A percentile compares a stretch with the other conserved stretches of the same genome.
These are phyloP conservation scores for Mystacornis crossleyi DNA, from an alignment of 2,113 vertebrate genomes.

Conservation along the genomic window DNA sequence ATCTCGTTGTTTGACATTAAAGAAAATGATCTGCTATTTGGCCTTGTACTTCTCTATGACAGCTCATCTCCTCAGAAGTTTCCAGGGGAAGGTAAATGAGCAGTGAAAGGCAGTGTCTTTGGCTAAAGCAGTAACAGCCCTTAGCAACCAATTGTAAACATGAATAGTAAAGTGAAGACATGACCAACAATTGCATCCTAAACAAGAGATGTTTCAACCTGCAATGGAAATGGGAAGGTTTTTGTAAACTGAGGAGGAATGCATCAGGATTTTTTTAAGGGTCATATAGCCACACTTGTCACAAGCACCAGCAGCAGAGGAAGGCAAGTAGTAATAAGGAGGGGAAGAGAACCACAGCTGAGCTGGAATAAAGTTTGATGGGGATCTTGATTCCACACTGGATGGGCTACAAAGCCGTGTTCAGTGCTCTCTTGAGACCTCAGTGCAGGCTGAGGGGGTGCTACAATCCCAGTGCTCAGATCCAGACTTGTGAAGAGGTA, in stretches of 20 bases:
- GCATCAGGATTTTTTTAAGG: neutral
- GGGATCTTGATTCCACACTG: neutral
- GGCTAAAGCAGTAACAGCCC: neutral
- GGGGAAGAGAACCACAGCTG: neutral
- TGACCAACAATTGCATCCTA: neutral
- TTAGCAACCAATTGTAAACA: slow-evolving; percentile 35
- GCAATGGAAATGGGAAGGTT: neutral
- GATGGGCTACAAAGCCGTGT: neutral
- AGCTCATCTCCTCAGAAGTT: neutral
- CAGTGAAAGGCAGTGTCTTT: neutral
- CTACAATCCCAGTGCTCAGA: neutral
- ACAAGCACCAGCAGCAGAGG: neutral
- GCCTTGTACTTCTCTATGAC: neutral
- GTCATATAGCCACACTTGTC: neutral
- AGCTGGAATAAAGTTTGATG: neutral
- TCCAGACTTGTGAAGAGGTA: neutral
- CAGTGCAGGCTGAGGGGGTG: neutral
- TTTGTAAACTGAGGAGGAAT: neutral
- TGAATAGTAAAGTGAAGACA: neutral
- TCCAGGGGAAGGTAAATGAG: neutral
- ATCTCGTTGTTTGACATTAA: slow-evolving; percentile 11
- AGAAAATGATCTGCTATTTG: neutral
- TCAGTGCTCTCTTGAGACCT: neutral
- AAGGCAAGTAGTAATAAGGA: neutral
- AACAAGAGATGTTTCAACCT: neutral